A percentile compares a stretch with the other conserved stretches of the same genome.
phyloP scores from a whole-genome alignment of 2,113 vertebrate species.

The Mellivora capensis region DNA sequence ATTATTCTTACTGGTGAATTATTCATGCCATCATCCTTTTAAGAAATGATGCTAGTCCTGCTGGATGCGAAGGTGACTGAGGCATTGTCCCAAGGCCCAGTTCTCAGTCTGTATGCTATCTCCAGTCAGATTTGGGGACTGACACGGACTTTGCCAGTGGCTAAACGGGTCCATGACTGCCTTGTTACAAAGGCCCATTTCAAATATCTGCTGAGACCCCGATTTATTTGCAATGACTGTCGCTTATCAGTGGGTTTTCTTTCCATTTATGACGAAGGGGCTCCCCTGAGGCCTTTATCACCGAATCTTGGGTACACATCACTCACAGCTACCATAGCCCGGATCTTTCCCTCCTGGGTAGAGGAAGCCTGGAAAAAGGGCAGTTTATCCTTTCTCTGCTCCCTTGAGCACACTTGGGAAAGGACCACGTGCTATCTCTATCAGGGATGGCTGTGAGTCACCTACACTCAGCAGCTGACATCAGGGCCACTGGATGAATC shows the following conservation, averaged over 20 bases:
- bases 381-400: background rate
- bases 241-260: background rate
- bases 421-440: conserved; percentile 20
- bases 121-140: background rate
- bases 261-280: background rate
- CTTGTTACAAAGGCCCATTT: conserved; percentile 10
- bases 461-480: conserved; percentile 14
- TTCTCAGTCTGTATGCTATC: background rate
- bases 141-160: conserved; percentile 1
- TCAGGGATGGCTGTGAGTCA: background rate
- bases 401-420: conserved; percentile 10
- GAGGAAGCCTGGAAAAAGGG: background rate
- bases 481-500: conserved; percentile 18
- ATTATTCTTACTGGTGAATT: conserved; percentile 31
- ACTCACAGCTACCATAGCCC: background rate
- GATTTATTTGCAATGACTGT: conserved; percentile 10
- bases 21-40: conserved; percentile 3
- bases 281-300: background rate
- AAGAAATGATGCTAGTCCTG: background rate
- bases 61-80: background rate
- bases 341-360: background rate
- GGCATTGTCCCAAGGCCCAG: background rate
- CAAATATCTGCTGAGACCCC: background rate
- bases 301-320: background rate
- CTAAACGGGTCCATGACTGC: conserved; percentile 4